Percentiles rank a stretch among this genome's conserved stretches.
phyloP scores from a whole-genome alignment of 1,140 invertebrate species.

The Sitobion miscanthi region DNA sequence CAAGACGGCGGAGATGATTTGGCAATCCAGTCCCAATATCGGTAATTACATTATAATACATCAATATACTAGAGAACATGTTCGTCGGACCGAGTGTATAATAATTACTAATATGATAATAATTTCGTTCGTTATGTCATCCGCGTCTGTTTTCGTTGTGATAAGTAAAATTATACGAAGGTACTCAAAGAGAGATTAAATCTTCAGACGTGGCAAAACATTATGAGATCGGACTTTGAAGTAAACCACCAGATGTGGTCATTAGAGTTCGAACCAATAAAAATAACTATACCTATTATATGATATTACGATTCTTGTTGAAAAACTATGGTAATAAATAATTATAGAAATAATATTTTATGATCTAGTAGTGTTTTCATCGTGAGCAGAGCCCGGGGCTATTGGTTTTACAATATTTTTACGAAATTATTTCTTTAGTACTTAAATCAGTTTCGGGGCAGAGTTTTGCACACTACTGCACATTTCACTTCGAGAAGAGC shows the following conservation, averaged over 20 bases:
- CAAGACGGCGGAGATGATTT: slow-evolving; percentile 83
- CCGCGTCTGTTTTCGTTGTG: not conserved
- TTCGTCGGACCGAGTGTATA: too few species aligned
- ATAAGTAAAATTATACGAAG: not conserved
- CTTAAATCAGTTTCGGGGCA: not conserved
- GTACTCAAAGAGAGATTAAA: not conserved
- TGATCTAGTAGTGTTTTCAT: not conserved
- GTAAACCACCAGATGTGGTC: not conserved
- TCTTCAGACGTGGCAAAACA: not conserved
- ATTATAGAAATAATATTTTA: too few species aligned
- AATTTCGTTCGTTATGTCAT: not conserved
- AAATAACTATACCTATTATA: not conserved
- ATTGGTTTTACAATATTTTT: not conserved
- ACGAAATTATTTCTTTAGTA: not conserved
- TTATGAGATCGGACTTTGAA: not conserved
- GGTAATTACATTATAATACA: slow-evolving; percentile 21
- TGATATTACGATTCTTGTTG: not conserved
- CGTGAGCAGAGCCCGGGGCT: not conserved
- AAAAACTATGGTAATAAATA: not conserved
- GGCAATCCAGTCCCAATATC: slow-evolving; percentile 77
- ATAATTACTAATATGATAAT: too few species aligned
- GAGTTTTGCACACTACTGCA: not conserved
- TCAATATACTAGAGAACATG: not conserved
- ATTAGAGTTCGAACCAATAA: not conserved
- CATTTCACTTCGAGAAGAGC: not conserved